Percentiles rank a stretch among this genome's conserved stretches.
phyloP scores from a whole-genome alignment of 1,140 invertebrate species.

The Hypothenemus hampei region DNA sequence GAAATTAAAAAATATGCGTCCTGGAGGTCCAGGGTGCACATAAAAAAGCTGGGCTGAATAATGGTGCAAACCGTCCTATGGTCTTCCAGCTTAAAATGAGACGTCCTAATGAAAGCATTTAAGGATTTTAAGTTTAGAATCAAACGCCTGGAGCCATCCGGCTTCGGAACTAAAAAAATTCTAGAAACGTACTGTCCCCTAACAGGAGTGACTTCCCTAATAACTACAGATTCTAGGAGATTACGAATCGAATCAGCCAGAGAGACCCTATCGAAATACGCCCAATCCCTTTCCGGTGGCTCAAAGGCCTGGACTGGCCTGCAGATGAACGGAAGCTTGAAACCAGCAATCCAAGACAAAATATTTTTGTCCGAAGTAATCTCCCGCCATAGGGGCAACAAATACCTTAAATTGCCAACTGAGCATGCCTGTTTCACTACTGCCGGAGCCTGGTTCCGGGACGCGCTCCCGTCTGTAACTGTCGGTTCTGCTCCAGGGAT shows the following conservation, averaged over 20 bases:
- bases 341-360: neutral
- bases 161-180: neutral
- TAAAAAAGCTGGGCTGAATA: slow-evolving; percentile 16
- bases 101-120: neutral
- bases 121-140: slow-evolving; percentile 3
- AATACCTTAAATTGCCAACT: neutral
- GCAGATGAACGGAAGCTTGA: neutral
- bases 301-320: neutral
- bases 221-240: too few species aligned
- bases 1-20: slow-evolving; percentile 7
- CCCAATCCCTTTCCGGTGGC: too few species aligned
- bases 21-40: neutral
- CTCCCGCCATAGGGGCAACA: neutral
- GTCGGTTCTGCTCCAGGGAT: too few species aligned
- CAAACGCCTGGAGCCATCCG: neutral
- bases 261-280: too few species aligned
- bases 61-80: slow-evolving; percentile 10
- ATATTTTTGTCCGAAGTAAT: neutral
- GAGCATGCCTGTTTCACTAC: neutral
- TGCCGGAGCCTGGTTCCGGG: neutral
- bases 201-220: too few species aligned
- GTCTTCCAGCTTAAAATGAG: neutral
- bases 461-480: neutral
- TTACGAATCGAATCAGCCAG: too few species aligned
- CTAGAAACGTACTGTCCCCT: neutral